Conservation (phyloP, 2,888 invertebrate genomes). For the Dicycla oo region DNA sequence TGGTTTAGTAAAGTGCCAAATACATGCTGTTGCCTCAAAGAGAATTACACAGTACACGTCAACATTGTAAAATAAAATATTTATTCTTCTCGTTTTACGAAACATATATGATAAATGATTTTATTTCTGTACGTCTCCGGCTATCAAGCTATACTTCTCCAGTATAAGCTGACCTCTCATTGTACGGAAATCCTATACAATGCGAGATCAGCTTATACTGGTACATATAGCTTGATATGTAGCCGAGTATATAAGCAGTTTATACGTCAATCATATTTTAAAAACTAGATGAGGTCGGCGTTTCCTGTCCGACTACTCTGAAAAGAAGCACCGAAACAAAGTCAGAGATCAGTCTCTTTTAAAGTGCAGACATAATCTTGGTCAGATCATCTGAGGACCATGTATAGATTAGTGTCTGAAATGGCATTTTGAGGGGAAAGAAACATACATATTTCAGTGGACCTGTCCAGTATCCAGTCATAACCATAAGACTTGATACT, state of each 20-base stretch:
- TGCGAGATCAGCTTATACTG: no score
- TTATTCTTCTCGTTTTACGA: not conserved
- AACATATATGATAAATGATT: not conserved
- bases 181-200: no score
- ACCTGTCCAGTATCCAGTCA: not conserved
- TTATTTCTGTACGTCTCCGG: no score
- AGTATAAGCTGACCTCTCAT: no score
- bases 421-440: not conserved
- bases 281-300: not conserved
- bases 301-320: not conserved
- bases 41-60: not conserved
- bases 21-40: constrained; percentile 58
- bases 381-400: not conserved
- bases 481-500: not conserved
- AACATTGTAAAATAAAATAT: no score
- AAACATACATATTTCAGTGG: not conserved
- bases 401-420: not conserved
- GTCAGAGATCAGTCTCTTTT: not conserved
- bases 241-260: no score
- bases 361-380: not conserved
- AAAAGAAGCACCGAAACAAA: not conserved
- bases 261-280: no score
- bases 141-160: no score
- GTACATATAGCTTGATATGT: no score
- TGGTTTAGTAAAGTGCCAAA: constrained; percentile 51